Conservation (phyloP, 2,797 vertebrate genomes). For the Rhodeus uyekii region DNA sequence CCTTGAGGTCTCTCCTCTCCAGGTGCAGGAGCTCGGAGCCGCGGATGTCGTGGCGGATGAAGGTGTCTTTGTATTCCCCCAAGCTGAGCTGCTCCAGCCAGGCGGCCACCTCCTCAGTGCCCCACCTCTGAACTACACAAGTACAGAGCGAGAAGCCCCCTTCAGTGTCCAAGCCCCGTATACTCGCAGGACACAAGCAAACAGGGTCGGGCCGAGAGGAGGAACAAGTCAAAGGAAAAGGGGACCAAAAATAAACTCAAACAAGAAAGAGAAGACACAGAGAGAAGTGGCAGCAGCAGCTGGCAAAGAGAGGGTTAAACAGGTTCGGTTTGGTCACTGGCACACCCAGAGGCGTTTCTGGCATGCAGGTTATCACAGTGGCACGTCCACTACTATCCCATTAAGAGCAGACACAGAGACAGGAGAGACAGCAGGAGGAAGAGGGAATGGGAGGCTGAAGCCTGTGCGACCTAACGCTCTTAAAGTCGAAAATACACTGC, state of each 20-base stretch:
- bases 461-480: conserved; percentile 63
- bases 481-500: neutral
- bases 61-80: conserved; percentile 99
- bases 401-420: conserved; percentile 52
- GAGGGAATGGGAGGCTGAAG: conserved; percentile 65
- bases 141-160: conserved; percentile 91
- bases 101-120: conserved; percentile 98
- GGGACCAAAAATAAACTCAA: conserved; percentile 62
- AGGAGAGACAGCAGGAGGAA: conserved; percentile 36
- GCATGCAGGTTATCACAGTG: conserved; percentile 55
- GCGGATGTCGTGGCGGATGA: conserved; percentile 98
- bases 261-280: conserved; percentile 55
- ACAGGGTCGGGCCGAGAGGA: conserved; percentile 76
- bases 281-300: conserved; percentile 79
- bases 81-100: conserved; percentile 99
- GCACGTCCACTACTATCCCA: conserved; percentile 57
- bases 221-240: conserved; percentile 67
- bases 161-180: conserved; percentile 85
- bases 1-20: conserved; percentile 99
- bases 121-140: conserved; percentile 99
- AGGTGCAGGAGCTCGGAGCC: conserved; percentile 98
- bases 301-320: conserved; percentile 76
- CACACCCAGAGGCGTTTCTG: conserved; percentile 56
- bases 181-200: conserved; percentile 83
- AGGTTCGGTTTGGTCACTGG: conserved; percentile 56